A percentile compares a stretch with the other conserved stretches of the same genome.
phyloP scores from a whole-genome alignment of 2,113 vertebrate species.

The Cavia aperea region DNA sequence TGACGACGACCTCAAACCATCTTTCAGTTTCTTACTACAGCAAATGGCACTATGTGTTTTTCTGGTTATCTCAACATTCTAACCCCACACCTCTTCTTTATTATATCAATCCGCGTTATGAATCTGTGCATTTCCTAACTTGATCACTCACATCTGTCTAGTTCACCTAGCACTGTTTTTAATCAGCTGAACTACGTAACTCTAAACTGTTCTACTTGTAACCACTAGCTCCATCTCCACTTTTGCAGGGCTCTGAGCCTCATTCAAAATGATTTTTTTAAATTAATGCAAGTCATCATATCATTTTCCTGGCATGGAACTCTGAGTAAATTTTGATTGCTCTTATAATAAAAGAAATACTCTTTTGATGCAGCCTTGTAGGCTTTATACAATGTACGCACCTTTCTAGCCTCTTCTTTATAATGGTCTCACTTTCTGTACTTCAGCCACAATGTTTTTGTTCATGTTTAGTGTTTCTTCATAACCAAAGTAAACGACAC shows the following conservation, averaged over 20 bases:
- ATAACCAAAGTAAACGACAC: too few relatives aligned
- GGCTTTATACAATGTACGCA: not conserved
- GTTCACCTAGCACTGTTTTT: not conserved
- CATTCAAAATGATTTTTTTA: not conserved
- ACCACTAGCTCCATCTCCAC: not conserved
- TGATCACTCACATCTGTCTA: not conserved
- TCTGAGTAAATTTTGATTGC: not conserved
- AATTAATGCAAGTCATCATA: not conserved
- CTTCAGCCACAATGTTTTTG: not conserved
- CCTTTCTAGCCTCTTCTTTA: not conserved
- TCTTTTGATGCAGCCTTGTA: not conserved
- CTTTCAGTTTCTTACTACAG: not conserved
- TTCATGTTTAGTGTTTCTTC: not conserved
- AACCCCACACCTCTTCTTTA: not conserved
- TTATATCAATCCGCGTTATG: not conserved
- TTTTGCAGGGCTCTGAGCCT: not conserved
- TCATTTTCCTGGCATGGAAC: not conserved
- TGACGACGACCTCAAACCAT: not conserved
- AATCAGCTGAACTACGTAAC: not conserved
- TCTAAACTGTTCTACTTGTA: not conserved
- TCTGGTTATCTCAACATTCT: not conserved
- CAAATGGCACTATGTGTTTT: not conserved
- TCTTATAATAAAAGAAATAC: not conserved
- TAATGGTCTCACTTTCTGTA: not conserved
- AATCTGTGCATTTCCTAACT: not conserved